Percentiles rank a stretch among this genome's conserved stretches.
Conservation (phyloP, 2,797 vertebrate genomes). For the Babyrousa celebensis region DNA sequence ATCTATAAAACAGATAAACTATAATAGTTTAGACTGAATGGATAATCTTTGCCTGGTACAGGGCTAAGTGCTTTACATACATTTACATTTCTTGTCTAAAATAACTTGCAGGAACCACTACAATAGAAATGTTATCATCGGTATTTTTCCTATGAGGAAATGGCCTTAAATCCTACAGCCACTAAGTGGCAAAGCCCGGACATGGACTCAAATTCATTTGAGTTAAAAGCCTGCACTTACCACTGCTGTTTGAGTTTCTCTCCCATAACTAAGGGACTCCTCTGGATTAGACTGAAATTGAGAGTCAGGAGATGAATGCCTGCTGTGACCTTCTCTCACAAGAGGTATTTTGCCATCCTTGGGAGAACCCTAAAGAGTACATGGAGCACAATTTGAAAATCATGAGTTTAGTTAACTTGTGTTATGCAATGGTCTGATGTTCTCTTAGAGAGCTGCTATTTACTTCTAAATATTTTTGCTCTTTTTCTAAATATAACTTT, state of each 20-base stretch:
- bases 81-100: conserved; percentile 7
- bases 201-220: neutral
- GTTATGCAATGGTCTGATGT: neutral
- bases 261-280: neutral
- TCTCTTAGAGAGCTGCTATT: neutral
- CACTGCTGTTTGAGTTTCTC: neutral
- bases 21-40: neutral
- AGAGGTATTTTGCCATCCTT: neutral
- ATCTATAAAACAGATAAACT: neutral
- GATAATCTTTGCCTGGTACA: neutral
- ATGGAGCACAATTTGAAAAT: neutral
- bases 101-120: neutral
- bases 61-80: neutral
- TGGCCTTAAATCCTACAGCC: neutral
- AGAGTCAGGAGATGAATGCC: neutral
- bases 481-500: neutral
- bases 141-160: neutral
- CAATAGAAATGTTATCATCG: neutral
- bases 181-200: neutral
- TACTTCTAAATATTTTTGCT: neutral
- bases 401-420: conserved; percentile 14
- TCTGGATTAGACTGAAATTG: neutral
- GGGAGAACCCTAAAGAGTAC: neutral
- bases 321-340: neutral
- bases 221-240: neutral